These are phyloP conservation scores for Ectobius pallidus DNA, from an alignment of 2,888 invertebrate species.

Conservation along the genomic window DNA sequence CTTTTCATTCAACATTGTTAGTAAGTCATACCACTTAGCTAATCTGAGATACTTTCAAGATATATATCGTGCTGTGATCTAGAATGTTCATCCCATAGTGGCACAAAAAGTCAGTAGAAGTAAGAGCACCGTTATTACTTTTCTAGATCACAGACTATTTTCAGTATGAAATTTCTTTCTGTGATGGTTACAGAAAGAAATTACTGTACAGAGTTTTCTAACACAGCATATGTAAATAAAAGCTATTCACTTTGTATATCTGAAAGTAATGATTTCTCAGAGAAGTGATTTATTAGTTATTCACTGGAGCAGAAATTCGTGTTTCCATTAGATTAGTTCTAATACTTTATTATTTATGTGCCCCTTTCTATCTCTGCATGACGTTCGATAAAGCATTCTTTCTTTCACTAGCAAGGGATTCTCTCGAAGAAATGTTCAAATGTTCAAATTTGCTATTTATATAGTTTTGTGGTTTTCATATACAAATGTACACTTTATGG, in stretches of 20 bases:
- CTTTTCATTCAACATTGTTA: neutral
- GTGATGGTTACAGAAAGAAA: no score
- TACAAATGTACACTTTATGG: neutral
- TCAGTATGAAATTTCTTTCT: no score
- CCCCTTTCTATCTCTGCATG: neutral
- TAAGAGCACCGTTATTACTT: no score
- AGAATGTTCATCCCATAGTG: no score
- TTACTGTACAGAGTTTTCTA: no score
- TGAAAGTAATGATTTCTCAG: neutral
- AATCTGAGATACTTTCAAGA: neutral
- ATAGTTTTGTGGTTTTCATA: no score
- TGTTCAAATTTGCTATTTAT: no score
- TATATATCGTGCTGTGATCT: no score
- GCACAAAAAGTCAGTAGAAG: no score
- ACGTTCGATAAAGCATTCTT: neutral
- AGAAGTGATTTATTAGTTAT: neutral
- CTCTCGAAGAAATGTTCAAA: neutral
- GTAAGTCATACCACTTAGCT: neutral
- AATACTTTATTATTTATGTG: neutral
- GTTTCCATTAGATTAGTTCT: slow-evolving; percentile 6
- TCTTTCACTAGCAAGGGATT: neutral
- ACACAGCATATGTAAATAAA: no score
- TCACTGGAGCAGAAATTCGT: neutral
- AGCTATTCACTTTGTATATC: neutral
- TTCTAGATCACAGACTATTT: no score